Evolutionary conservation across 2,888 invertebrate genomes (phyloP).

Genomic region (Leptinotarsa tumamoca): DNA sequence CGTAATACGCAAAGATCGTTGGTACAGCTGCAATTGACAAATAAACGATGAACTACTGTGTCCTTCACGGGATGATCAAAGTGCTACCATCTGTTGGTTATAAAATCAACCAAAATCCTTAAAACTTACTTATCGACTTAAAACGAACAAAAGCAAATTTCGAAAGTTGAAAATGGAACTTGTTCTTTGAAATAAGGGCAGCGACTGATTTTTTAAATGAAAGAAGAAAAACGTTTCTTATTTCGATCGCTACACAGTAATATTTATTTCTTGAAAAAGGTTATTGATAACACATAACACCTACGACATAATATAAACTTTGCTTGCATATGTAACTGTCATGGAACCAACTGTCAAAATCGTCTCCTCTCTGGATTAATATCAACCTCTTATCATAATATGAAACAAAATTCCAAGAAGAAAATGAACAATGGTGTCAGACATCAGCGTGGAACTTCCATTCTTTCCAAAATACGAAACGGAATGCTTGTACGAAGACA

Average conservation of each 20-base stretch:
- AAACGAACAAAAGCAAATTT: neutral
- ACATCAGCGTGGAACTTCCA: conserved; percentile 54
- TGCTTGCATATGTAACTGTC: neutral
- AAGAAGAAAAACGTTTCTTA: too few relatives aligned
- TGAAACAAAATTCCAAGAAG: conserved; percentile 38
- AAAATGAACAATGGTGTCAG: conserved; percentile 50
- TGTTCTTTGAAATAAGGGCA: neutral
- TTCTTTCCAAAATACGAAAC: conserved; percentile 64
- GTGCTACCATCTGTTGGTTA: neutral
- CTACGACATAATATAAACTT: neutral
- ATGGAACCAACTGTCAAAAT: conserved; percentile 28
- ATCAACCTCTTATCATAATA: neutral
- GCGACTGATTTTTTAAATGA: too few relatives aligned
- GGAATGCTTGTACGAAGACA: conserved; percentile 54
- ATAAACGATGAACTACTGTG: neutral
- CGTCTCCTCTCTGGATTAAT: neutral
- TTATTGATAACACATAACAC: neutral
- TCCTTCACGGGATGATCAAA: neutral
- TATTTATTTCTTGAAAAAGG: too few relatives aligned
- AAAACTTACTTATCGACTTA: neutral
- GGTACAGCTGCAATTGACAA: neutral
- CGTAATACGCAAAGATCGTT: neutral
- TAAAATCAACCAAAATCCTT: neutral
- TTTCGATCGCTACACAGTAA: too few relatives aligned
- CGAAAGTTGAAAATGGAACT: neutral